Evolutionary conservation across 2,888 invertebrate genomes (phyloP).

Genomic region (Rhingia rostrata): DNA sequence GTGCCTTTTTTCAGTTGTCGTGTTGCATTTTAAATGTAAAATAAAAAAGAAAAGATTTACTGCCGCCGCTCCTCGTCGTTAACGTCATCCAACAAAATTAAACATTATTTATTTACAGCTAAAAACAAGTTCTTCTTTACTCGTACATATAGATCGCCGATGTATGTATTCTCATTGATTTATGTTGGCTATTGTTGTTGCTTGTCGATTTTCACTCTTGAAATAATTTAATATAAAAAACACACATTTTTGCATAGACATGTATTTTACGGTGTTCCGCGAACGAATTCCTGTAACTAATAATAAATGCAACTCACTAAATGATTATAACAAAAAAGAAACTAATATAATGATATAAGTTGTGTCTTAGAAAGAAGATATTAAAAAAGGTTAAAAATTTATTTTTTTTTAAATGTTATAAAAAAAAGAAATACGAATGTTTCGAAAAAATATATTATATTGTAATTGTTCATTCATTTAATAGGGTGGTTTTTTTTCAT

Average conservation of each 20-base stretch:
- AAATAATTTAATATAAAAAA: conserved; percentile 48
- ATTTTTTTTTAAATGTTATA: conserved; percentile 73
- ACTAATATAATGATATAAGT: conserved; percentile 68
- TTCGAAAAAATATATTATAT: conserved; percentile 72
- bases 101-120: background rate
- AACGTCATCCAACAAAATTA: too few species aligned
- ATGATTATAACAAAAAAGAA: conserved; percentile 41
- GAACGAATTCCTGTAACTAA: conserved; percentile 70
- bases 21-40: conserved; percentile 58
- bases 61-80: conserved; percentile 39
- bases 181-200: conserved; percentile 72
- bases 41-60: conserved; percentile 40
- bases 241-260: conserved; percentile 52
- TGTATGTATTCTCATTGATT: conserved; percentile 19
- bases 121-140: background rate
- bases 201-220: conserved; percentile 63
- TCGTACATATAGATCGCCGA: background rate
- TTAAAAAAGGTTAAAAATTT: conserved; percentile 68
- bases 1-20: conserved; percentile 73
- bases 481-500: conserved; percentile 35
- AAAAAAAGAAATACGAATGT: conserved; percentile 69
- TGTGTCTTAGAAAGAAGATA: conserved; percentile 71
- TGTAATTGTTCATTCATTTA: conserved; percentile 74
- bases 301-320: conserved; percentile 64
- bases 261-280: conserved; percentile 67